Conservation (phyloP, 2,888 invertebrate genomes). For the Heliconius charithonia region DNA sequence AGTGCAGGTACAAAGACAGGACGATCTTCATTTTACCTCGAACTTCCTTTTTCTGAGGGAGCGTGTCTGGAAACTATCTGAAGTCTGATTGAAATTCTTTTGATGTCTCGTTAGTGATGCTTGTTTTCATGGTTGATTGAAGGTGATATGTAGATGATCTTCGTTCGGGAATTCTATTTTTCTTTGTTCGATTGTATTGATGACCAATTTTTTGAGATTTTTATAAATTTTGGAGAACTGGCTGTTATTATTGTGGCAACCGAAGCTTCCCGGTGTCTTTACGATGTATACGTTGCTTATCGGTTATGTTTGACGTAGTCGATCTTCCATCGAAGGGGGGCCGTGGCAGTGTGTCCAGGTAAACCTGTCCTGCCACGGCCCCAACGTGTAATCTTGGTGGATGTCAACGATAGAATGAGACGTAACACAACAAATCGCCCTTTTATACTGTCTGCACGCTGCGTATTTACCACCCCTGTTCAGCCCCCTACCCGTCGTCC, state of each 20-base stretch:
- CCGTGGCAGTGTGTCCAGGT: slow-evolving; percentile 10
- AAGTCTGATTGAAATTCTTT: not conserved
- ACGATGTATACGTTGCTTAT: not conserved
- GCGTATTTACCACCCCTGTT: slow-evolving; percentile 36
- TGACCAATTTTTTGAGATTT: not conserved
- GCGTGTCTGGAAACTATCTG: not conserved
- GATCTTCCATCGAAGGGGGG: not conserved
- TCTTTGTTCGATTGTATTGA: not conserved
- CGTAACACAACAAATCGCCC: slow-evolving; percentile 14
- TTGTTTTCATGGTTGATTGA: not conserved
- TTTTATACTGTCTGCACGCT: slow-evolving; percentile 40
- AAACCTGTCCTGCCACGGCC: slow-evolving; percentile 26
- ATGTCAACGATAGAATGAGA: slow-evolving; percentile 26
- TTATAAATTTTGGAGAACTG: not conserved
- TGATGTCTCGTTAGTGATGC: not conserved
- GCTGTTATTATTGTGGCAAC: not conserved
- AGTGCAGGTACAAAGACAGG: not conserved
- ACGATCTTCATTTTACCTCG: slow-evolving; percentile 10
- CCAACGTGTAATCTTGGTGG: not conserved
- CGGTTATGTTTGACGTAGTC: not conserved
- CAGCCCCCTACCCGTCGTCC: slow-evolving; percentile 29
- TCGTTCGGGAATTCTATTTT: not conserved
- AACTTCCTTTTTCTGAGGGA: not conserved
- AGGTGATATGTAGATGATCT: not conserved
- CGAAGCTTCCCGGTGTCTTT: not conserved